Percentiles rank a stretch among this genome's conserved stretches.
phyloP scores from a whole-genome alignment of 64 coral and sea anemone species.

The Astreopora myriophthalma region DNA sequence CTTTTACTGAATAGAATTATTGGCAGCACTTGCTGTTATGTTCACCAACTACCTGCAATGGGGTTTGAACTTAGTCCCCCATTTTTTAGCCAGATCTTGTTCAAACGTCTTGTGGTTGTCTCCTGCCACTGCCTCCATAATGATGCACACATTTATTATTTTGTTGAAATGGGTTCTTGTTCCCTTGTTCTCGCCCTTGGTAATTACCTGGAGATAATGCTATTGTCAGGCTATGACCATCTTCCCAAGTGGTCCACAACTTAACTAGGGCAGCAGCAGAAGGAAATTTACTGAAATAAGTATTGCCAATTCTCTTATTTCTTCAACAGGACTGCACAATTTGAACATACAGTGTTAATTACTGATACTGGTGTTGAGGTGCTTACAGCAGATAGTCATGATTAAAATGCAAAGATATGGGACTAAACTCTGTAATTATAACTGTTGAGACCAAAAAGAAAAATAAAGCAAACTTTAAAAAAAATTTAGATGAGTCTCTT shows the following conservation, averaged over 20 bases:
- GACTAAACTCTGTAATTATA: background rate
- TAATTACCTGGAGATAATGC: no score
- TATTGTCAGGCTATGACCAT: no score
- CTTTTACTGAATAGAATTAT: no score
- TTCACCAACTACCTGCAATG: background rate
- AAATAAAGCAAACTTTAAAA: background rate
- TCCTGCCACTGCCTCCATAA: no score
- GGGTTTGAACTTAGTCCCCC: background rate
- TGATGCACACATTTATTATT: no score
- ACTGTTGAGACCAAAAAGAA: background rate
- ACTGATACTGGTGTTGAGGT: slow-evolving; percentile 55
- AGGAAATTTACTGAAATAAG: background rate
- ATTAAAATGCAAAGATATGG: background rate
- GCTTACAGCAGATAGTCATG: slow-evolving; percentile 23
- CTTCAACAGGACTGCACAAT: slow-evolving; percentile 41
- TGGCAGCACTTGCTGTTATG: no score
- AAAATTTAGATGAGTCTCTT: background rate
- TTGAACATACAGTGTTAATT: slow-evolving; percentile 68
- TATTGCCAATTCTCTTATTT: background rate
- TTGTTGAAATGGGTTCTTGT: no score
- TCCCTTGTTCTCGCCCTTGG: no score
- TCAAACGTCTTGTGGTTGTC: no score
- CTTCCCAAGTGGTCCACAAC: background rate
- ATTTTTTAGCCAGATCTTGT: no score
- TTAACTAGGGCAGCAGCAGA: background rate